These are phyloP conservation scores for Pagrus major DNA, from an alignment of 2,113 vertebrate species.

Conservation along the genomic window DNA sequence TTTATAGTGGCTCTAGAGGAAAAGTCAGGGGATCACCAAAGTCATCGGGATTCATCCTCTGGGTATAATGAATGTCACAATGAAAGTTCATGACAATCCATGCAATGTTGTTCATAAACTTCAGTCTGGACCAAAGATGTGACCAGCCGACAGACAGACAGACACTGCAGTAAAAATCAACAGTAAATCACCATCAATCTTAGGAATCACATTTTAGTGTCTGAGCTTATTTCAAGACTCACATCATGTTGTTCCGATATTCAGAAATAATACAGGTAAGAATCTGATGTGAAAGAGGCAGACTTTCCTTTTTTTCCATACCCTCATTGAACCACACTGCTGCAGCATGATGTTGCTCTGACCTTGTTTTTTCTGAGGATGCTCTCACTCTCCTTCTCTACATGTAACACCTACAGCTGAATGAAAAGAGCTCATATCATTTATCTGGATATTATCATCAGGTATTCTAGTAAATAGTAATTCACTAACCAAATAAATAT, in stretches of 20 bases:
- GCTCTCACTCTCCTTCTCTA: background rate
- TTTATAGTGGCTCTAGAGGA: background rate
- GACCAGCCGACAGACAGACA: background rate
- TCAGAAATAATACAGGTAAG: background rate
- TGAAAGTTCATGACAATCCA: background rate
- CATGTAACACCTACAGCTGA: background rate
- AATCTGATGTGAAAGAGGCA: background rate
- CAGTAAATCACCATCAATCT: background rate
- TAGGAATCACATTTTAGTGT: background rate
- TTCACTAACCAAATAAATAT: background rate
- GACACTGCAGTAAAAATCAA: background rate
- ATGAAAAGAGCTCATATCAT: background rate
- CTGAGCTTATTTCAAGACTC: background rate
- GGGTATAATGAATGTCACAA: background rate
- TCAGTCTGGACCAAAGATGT: background rate
- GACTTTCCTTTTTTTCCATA: background rate
- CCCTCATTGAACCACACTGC: background rate
- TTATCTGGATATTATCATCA: background rate
- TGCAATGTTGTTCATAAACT: background rate
- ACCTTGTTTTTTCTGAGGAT: conserved; percentile 10
- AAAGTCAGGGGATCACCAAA: background rate
- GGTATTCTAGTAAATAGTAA: background rate
- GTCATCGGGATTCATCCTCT: background rate
- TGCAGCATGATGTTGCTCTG: background rate
- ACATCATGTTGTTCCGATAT: background rate